Conservation (phyloP, 2,113 vertebrate genomes). For the Leptocoma aspasia region DNA sequence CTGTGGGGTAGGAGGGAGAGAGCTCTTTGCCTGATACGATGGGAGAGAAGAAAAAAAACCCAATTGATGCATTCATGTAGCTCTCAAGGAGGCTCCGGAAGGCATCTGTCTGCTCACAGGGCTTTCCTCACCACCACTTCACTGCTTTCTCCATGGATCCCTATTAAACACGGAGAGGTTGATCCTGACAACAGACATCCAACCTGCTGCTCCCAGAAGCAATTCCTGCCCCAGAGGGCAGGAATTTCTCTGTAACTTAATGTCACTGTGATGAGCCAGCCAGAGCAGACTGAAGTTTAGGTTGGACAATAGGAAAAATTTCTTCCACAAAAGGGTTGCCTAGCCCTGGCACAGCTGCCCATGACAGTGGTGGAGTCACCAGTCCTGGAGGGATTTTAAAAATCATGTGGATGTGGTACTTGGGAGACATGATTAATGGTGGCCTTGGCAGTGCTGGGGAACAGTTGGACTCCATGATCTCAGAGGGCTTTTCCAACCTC, state of each 20-base stretch:
- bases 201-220: not conserved
- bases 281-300: not conserved
- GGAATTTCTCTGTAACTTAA: not conserved
- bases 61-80: no score
- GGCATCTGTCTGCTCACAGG: not conserved
- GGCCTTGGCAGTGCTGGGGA: not conserved
- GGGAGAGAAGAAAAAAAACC: fast-evolving
- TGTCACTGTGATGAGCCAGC: not conserved
- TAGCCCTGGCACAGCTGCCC: not conserved
- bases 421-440: not conserved
- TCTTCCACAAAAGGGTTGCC: not conserved
- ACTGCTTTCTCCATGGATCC: not conserved
- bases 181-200: not conserved
- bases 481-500: not conserved
- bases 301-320: not conserved
- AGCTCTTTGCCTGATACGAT: not conserved
- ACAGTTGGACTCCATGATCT: not conserved
- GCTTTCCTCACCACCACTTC: not conserved
- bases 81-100: not conserved
- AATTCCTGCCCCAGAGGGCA: not conserved
- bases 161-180: not conserved
- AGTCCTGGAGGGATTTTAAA: not conserved
- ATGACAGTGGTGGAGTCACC: not conserved
- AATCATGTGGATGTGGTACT: not conserved
- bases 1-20: no score